Evolutionary conservation across 2,888 invertebrate species (phyloP), one percentile per base, ranked within the genome.

Genomic region (Rhaphigaster nebulosa): DNA sequence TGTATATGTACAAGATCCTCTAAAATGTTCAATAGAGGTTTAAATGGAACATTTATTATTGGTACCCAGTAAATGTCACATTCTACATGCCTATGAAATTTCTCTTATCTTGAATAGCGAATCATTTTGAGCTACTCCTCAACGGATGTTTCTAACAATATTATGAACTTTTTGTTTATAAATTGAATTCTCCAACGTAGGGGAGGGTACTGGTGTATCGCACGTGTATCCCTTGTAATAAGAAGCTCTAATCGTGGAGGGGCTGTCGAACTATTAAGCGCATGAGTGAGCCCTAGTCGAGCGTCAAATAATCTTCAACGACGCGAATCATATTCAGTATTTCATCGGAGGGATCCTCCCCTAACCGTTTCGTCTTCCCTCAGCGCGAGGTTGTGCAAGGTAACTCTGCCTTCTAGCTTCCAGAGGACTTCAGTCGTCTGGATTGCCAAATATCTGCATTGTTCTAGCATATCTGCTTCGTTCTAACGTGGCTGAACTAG

Each of bases 251-350:
- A 80, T 84, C 12, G 12, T 34, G 84, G 45, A 26, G 45, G 84
- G 84, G 45, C 26, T 45, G n/a, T 12, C 45, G 45, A 45, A 84
- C 84, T 50, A 50, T 84, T 84, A 45, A 41, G 34, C 84, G 84
- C 45, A n/a, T 84, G 45, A 38, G 84, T 38, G 26, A 20, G 26
- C 45, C 84, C 84, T 18, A 84, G 26, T n/a, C 84, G 84, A 84
- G 84, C 84, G 84, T 41, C 45, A 84, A 84, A 84, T 84, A 84
- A 84, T 84, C 45, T 76, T 15, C 45, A n/a, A 45, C 45, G 45
- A 50, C 3, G 26, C n/a, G 45, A 84, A 84, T 45, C 45, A 45
- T 84, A 84, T 84, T 84, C 84, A 4, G 84, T 45, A 84, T 84
- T 84, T 84, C n/a, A 45, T 84, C 18, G 23, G 45, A 34, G 84